Conservation (phyloP, 2,888 invertebrate genomes). For the Entomobrya multifasciata region DNA sequence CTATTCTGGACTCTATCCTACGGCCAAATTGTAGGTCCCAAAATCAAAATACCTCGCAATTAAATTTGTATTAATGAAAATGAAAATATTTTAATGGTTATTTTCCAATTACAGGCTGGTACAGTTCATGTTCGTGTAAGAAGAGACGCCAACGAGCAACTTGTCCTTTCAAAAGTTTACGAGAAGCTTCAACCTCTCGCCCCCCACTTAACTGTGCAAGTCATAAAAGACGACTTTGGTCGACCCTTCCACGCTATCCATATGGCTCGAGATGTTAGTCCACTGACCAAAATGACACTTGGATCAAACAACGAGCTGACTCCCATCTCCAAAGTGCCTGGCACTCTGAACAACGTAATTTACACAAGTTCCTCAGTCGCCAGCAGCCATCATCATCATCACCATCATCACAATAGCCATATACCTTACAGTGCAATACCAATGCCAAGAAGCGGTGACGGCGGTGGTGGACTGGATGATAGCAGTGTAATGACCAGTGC, state of each 20-base stretch:
- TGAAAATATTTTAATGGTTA: too few relatives aligned
- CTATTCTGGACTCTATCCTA: slow-evolving; percentile 86
- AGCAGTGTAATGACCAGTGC: slow-evolving; percentile 23
- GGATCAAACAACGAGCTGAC: slow-evolving; percentile 64
- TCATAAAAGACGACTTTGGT: slow-evolving; percentile 80
- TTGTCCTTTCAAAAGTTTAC: slow-evolving; percentile 84
- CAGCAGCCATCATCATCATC: too few relatives aligned
- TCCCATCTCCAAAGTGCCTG: slow-evolving; percentile 71
- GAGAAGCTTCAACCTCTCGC: slow-evolving; percentile 84
- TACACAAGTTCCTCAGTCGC: slow-evolving; percentile 71
- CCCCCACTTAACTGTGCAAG: slow-evolving; percentile 84
- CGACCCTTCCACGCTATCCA: slow-evolving; percentile 76
- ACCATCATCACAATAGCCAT: too few relatives aligned
- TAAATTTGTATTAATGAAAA: too few relatives aligned
- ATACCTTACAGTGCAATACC: slow-evolving; percentile 43
- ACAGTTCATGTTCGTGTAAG: slow-evolving; percentile 84
- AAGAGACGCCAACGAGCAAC: slow-evolving; percentile 85
- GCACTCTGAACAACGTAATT: slow-evolving; percentile 67
- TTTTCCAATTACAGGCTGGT: slow-evolving; percentile 82
- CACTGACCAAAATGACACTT: slow-evolving; percentile 67
- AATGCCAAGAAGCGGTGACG: slow-evolving; percentile 36
- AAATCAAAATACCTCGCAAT: background rate
- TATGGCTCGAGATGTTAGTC: slow-evolving; percentile 72
- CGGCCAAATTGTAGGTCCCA: slow-evolving; percentile 83
- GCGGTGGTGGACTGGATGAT: slow-evolving; percentile 42